A percentile compares a stretch with the other conserved stretches of the same genome.
phyloP scores from a whole-genome alignment of 64 coral and sea anemone genomes.

The Pocillopora damicornis region DNA sequence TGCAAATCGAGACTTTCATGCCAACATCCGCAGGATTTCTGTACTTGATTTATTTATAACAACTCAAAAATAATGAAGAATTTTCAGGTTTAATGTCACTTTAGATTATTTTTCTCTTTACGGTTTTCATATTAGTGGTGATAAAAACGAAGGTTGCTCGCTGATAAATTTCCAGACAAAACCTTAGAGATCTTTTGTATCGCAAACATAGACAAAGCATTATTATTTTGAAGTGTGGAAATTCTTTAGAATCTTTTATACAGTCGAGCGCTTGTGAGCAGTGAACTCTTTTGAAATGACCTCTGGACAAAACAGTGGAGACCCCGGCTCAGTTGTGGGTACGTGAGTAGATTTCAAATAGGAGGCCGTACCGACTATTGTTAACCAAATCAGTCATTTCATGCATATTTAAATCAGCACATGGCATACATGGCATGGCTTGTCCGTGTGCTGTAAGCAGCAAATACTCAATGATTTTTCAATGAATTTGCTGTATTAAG shows the following conservation, averaged over 20 bases:
- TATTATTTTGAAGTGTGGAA: neutral
- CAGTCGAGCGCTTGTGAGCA: neutral
- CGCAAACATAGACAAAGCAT: neutral
- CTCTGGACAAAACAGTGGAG: neutral
- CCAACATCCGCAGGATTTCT: too few species aligned
- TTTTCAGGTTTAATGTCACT: too few species aligned
- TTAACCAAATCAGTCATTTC: constrained; percentile 13
- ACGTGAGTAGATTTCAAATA: constrained; percentile 21
- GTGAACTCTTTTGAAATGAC: neutral
- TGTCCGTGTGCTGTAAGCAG: neutral
- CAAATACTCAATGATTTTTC: constrained; percentile 32
- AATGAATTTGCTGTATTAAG: constrained; percentile 2
- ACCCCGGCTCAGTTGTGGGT: neutral
- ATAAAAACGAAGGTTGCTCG: neutral
- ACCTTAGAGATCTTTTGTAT: neutral
- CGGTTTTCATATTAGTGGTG: neutral
- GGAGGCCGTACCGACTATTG: neutral
- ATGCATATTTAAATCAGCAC: constrained; percentile 40
- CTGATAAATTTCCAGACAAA: neutral
- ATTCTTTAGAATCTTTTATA: neutral
- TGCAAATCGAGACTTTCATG: neutral
- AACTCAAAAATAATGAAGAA: too few species aligned
- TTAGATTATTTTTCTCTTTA: neutral
- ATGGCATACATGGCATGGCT: neutral
- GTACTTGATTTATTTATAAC: too few species aligned